Conservation (phyloP, 1,140 invertebrate genomes). For the Chionoecetes opilio region DNA sequence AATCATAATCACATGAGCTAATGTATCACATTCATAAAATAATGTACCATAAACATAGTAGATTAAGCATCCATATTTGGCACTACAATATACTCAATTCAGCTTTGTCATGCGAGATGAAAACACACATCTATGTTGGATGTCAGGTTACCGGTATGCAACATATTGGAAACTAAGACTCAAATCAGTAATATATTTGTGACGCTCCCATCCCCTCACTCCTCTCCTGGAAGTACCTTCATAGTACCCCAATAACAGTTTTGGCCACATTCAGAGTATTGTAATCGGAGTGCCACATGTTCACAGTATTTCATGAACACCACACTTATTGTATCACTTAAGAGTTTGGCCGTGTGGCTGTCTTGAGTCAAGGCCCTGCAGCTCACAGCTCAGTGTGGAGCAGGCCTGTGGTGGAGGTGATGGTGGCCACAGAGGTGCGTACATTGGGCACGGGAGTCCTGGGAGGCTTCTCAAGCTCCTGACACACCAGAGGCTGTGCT, state of each 20-base stretch:
- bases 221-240: neutral
- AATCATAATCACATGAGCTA: neutral
- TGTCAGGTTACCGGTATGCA: no score
- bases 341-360: neutral
- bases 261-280: neutral
- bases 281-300: no score
- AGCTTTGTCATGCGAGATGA: neutral
- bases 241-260: neutral
- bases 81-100: neutral
- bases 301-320: no score
- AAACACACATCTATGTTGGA: neutral
- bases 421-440: conserved; percentile 66
- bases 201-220: neutral
- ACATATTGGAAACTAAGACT: no score
- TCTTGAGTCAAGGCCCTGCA: neutral
- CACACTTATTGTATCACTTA: neutral
- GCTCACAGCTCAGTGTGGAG: conserved; percentile 66
- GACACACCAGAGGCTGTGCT: neutral
- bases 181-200: neutral
- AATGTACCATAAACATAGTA: neutral
- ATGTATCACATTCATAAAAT: neutral
- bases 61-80: neutral
- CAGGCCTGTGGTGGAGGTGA: conserved; percentile 66
- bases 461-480: neutral
- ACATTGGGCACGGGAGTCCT: conserved; percentile 45